Evolutionary conservation across 2,113 vertebrate species (phyloP).

Genomic region (Psittacula cyanocephala): DNA sequence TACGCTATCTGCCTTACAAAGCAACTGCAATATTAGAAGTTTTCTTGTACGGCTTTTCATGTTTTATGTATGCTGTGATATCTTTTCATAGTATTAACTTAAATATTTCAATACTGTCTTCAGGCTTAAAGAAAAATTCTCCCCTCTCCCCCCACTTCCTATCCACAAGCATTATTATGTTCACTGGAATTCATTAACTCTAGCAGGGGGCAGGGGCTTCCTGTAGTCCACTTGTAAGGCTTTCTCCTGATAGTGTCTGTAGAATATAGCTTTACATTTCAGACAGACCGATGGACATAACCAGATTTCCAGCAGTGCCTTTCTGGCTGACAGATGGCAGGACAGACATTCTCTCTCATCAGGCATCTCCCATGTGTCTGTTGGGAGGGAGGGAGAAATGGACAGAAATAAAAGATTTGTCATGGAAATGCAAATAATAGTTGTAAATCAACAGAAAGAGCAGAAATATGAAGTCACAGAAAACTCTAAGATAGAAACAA

Average conservation of each 20-base stretch:
- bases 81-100: slow-evolving; percentile 24
- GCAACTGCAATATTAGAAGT: neutral
- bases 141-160: neutral
- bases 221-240: neutral
- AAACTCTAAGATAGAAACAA: neutral
- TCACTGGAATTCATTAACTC: neutral
- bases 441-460: neutral
- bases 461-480: neutral
- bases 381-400: neutral
- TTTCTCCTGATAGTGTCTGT: neutral
- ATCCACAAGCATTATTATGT: neutral
- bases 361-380: neutral
- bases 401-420: neutral
- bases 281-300: neutral
- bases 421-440: neutral
- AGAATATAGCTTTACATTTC: neutral
- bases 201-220: neutral
- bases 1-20: slow-evolving; percentile 25
- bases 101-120: slow-evolving; percentile 50
- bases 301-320: neutral
- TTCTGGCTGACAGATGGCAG: neutral
- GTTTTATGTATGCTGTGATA: slow-evolving; percentile 30
- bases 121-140: slow-evolving; percentile 2
- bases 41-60: slow-evolving; percentile 6
- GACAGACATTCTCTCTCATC: neutral